Conservation (phyloP, 53 echinoderm and acorn worm genomes). For the Crossaster papposus region DNA sequence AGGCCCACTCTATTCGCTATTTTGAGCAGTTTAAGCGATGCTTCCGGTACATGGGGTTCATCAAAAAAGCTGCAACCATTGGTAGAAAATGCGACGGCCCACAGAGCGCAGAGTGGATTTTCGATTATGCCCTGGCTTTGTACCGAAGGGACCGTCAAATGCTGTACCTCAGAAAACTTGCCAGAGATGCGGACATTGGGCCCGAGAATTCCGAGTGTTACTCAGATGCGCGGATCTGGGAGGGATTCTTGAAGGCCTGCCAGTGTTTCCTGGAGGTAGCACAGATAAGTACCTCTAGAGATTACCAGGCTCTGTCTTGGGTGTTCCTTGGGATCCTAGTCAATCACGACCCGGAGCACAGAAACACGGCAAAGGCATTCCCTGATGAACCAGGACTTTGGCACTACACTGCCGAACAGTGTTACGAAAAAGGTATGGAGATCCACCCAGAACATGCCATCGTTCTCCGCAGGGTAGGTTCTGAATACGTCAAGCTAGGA, state of each 20-base stretch:
- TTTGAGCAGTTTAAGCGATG: conserved; percentile 78
- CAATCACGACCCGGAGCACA: conserved; percentile 46
- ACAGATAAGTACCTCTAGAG: conserved; percentile 29
- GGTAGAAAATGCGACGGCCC: conserved; percentile 58
- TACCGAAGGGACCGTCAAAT: conserved; percentile 78
- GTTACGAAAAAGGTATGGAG: conserved; percentile 59
- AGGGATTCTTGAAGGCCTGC: conserved; percentile 66
- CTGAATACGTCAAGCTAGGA: conserved; percentile 71
- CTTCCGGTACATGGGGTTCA: conserved; percentile 79
- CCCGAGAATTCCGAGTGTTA: not conserved
- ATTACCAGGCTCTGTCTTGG: conserved; percentile 63
- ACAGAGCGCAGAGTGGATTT: conserved; percentile 76
- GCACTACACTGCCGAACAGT: conserved; percentile 52
- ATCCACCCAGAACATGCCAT: conserved; percentile 59
- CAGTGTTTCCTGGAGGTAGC: conserved; percentile 59
- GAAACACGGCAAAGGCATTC: conserved; percentile 45
- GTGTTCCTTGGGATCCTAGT: conserved; percentile 76
- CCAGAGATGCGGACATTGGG: not conserved
- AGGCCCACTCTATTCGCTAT: conserved; percentile 68
- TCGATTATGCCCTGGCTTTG: conserved; percentile 79
- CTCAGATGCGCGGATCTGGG: conserved; percentile 33
- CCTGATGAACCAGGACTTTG: conserved; percentile 9
- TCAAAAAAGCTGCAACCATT: conserved; percentile 69
- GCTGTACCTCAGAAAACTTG: conserved; percentile 61
- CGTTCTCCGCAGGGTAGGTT: conserved; percentile 68